Evolutionary conservation across 1,140 invertebrate species (phyloP).

Genomic region (Drosophila azteca): DNA sequence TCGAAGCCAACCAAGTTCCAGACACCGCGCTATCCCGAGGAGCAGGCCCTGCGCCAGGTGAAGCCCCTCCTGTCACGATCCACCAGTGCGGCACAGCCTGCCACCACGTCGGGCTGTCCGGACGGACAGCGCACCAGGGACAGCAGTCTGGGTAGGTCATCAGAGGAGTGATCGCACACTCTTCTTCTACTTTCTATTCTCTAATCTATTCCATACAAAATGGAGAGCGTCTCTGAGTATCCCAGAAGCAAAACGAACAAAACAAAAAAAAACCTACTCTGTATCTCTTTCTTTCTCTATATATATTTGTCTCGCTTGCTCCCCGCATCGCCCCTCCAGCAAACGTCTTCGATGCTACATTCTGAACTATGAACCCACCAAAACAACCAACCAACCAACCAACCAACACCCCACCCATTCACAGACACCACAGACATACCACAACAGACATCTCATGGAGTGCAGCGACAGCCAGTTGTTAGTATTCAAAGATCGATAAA

Average conservation of each 20-base stretch:
- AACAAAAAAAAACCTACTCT: constrained; percentile 31
- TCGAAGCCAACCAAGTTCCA: constrained; percentile 82
- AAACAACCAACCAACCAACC: neutral
- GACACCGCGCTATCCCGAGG: constrained; percentile 82
- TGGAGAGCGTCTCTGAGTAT: constrained; percentile 43
- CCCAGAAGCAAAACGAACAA: constrained; percentile 24
- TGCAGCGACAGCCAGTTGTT: constrained; percentile 37
- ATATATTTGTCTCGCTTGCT: constrained; percentile 36
- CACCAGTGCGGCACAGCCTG: constrained; percentile 30
- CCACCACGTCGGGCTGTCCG: neutral
- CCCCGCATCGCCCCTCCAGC: constrained; percentile 29
- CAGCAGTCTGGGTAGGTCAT: constrained; percentile 79
- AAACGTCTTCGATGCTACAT: constrained; percentile 70
- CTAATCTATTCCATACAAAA: neutral
- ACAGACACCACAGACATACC: constrained; percentile 57
- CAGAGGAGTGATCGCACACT: too few relatives aligned
- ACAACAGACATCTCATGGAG: constrained; percentile 21
- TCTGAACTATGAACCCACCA: constrained; percentile 53
- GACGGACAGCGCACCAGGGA: constrained; percentile 75
- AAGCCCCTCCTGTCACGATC: constrained; percentile 70
- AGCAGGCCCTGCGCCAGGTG: constrained; percentile 75
- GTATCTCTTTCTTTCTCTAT: constrained; percentile 44
- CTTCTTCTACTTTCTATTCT: too few relatives aligned
- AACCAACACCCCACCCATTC: constrained; percentile 2
- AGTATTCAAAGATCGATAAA: constrained; percentile 18